phyloP scores from a whole-genome alignment of 30 jellyfish, hydroid and myxozoan genomes.

The Chironex yamaguchii region DNA sequence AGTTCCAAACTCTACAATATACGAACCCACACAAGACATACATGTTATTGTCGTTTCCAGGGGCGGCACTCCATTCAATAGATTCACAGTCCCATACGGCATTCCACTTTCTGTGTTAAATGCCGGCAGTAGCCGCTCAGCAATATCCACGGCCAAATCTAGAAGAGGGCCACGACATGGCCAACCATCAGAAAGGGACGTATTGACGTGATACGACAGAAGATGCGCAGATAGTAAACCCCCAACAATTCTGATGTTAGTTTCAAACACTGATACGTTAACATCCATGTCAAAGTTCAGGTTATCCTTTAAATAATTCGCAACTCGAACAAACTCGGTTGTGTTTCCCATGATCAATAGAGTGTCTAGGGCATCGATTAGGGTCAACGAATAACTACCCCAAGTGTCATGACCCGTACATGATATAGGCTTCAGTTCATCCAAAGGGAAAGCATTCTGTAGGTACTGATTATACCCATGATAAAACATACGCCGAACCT shows the following conservation, averaged over 20 bases:
- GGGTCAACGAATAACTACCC: slow-evolving; percentile 95
- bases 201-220: slow-evolving; percentile 58
- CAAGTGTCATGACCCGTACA: slow-evolving; percentile 95
- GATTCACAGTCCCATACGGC: slow-evolving; percentile 97
- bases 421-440: slow-evolving; percentile 87
- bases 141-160: slow-evolving; percentile 79
- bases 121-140: slow-evolving; percentile 93
- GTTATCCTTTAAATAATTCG: slow-evolving; percentile 57
- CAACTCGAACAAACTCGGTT: slow-evolving; percentile 85
- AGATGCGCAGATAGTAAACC: slow-evolving; percentile 96
- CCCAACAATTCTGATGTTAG: slow-evolving; percentile 93
- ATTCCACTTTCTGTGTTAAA: slow-evolving; percentile 84
- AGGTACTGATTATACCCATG: slow-evolving; percentile 92
- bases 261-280: slow-evolving; percentile 92
- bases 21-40: slow-evolving; percentile 92
- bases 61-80: slow-evolving; percentile 89
- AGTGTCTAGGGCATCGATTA: slow-evolving; percentile 95
- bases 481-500: slow-evolving; percentile 85
- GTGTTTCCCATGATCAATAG: slow-evolving; percentile 86
- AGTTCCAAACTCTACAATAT: slow-evolving; percentile 85
- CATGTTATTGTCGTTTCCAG: slow-evolving; percentile 97
- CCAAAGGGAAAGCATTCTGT: slow-evolving; percentile 90
- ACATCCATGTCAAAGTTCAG: slow-evolving; percentile 88
- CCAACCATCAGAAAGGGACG: slow-evolving; percentile 73
- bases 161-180: slow-evolving; percentile 91